Evolutionary conservation across 2,113 vertebrate genomes (phyloP), one percentile per base, ranked within the genome.

Genomic region (Heterocephalus glaber): DNA sequence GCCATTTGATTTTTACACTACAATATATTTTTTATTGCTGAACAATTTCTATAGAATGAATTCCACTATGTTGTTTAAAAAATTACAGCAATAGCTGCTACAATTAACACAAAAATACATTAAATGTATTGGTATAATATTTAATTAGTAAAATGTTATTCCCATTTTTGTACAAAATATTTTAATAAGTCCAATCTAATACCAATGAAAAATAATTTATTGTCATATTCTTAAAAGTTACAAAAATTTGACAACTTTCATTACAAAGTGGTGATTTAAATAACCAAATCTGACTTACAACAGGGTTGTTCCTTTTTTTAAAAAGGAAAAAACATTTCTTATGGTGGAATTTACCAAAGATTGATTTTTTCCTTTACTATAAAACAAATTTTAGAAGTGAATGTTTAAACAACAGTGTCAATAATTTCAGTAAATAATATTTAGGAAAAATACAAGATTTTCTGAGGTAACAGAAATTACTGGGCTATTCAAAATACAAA

Each of bases 401-500:
- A 68, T 89, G 81, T 89, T 79, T 74, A 94, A 97, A 94, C 85
- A 94, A 86, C 26, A 94, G 70, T 91, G 86, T 94, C 72, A 95
- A 86, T 70, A 98, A 91, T 91, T 96, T 97, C 49, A 95, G 44
- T 56, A 94, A 93, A 83, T 35, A 89, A 93, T 81, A 92, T 97
- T 82, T 35, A 20, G 52, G 44, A 76, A 74, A 97, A 97, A 95
- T 17, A 86, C 44, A 6, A 17, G 92, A 56, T 80, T 84, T 94
- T 97, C 86, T 92, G 13, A 92, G 89, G 61, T 77, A 92, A 95
- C 26, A 81, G 47, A 94, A 93, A 93, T 93, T 56, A 89, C 20
- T 95, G 30, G 10, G 10, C 77, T 90, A 95, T 96, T 96, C 94
- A 95, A 58, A 19, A 0, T 90, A 98, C 94, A 97, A 98, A 97